Evolutionary conservation across 1,140 invertebrate genomes (phyloP), one percentile per base, ranked within the genome.

Genomic region (Papilio polytes): DNA sequence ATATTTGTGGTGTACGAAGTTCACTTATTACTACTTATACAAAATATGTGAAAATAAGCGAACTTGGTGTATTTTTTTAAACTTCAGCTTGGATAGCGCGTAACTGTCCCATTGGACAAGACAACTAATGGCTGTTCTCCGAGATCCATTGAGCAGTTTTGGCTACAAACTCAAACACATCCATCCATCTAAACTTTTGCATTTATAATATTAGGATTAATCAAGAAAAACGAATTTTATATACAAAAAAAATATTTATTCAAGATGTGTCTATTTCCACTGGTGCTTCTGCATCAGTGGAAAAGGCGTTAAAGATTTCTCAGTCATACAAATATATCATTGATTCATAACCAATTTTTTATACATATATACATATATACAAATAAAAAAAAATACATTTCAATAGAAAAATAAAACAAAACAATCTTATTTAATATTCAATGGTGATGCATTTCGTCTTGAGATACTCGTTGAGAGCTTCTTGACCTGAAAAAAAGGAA

Each of bases 371-470:
- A 70, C 63, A 70, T 70, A 70, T 70, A 70, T 70, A 70, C 63
- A 70, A 70, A 8, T 12, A 12, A 15, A 15, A 66, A 31, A 66
- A 13, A 70, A 31, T 6, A 70, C 15, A 6, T 6, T 66, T 66
- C 63, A 70, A 26, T 63, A n/a, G 20, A 63, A 63, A 63, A 63
- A 63, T 63, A 63, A 63, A 70, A 31, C 13, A 70, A 70, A 70
- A 70, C 22, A 36, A 13, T 31, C 26, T 15, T 70, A 63, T 63
- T 18, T 96, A 99, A 95, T 99, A 99, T 95, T 99, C 99, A 80
- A 99, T 96, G 18, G 98, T 99, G 9, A 99, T 96, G 81, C 98
- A 98, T 95, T 99, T 99, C 0, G 98, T 99, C 94, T 98, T 98
- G 48, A 99, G 95, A 94, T 99, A 99, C 95, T 99, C 99, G 91